phyloP scores from a whole-genome alignment of 2,888 invertebrate genomes.

The Microplitis manilae region DNA sequence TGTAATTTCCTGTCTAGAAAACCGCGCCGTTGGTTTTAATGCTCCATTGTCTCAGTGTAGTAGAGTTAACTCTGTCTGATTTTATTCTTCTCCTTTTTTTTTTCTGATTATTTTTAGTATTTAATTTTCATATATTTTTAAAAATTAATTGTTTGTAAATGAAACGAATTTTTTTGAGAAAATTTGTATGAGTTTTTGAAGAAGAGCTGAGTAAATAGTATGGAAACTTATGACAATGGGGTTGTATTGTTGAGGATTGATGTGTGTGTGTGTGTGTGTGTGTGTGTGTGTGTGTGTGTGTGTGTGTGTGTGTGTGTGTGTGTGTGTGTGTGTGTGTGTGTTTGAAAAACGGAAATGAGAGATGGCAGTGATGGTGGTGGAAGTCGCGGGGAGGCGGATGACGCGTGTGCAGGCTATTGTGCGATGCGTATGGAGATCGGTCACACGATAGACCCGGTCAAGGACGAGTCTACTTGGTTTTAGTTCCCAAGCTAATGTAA shows the following conservation, averaged over 20 bases:
- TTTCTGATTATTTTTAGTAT: constrained; percentile 57
- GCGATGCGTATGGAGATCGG: constrained; percentile 66
- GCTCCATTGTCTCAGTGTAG: constrained; percentile 69
- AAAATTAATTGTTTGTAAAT: no score
- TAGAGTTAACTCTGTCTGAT: constrained; percentile 35
- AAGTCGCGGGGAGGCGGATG: constrained; percentile 12
- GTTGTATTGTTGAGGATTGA: constrained; percentile 46
- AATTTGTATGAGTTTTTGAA: no score
- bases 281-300: no score
- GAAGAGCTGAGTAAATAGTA: no score
- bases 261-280: no score
- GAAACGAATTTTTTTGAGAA: no score
- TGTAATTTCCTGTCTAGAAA: constrained; percentile 72
- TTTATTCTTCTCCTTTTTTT: constrained; percentile 2
- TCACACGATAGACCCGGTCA: constrained; percentile 71
- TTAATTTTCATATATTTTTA: no score
- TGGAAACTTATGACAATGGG: constrained; percentile 31
- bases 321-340: no score
- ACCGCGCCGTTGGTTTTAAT: constrained; percentile 69
- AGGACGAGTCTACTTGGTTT: constrained; percentile 65
- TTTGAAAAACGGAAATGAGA: constrained; percentile 51
- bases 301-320: no score
- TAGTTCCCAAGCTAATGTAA: constrained; percentile 63
- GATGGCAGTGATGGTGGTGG: constrained; percentile 40
- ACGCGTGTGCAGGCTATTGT: constrained; percentile 59